Conservation (phyloP, 2,888 invertebrate species). For the Antitype chi region DNA sequence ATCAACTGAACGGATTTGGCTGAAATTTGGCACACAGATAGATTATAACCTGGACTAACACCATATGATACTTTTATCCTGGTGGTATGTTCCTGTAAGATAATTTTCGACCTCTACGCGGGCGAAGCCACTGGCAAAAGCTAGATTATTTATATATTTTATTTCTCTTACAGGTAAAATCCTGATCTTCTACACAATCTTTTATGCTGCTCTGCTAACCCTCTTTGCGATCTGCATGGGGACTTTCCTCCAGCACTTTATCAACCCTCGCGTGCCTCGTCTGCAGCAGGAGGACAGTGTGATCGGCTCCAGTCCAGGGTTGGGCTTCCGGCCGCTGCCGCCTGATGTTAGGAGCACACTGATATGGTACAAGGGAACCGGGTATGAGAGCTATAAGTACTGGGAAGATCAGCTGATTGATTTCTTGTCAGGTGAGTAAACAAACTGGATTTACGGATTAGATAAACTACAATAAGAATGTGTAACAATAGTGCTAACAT, state of each 20-base stretch:
- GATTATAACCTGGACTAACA: too few species aligned
- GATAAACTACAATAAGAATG: neutral
- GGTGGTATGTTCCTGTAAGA: too few species aligned
- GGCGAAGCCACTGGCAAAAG: too few species aligned
- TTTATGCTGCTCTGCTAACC: slow-evolving; percentile 96
- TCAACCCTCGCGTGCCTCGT: slow-evolving; percentile 96
- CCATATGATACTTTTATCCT: too few species aligned
- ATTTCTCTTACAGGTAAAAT: slow-evolving; percentile 94
- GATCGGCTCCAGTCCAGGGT: slow-evolving; percentile 98
- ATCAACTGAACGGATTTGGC: too few species aligned
- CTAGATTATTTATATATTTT: neutral
- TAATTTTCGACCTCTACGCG: too few species aligned
- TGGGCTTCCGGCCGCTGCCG: slow-evolving; percentile 98
- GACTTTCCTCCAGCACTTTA: slow-evolving; percentile 97
- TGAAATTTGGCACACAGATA: too few species aligned
- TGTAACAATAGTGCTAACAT: neutral
- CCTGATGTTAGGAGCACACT: slow-evolving; percentile 97
- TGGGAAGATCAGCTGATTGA: slow-evolving; percentile 95
- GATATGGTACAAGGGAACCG: slow-evolving; percentile 97
- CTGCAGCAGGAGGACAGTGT: slow-evolving; percentile 95
- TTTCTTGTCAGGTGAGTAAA: slow-evolving; percentile 94
- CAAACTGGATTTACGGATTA: neutral
- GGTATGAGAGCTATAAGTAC: slow-evolving; percentile 93
- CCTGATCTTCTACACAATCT: slow-evolving; percentile 97
- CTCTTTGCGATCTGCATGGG: slow-evolving; percentile 98